phyloP scores from a whole-genome alignment of 2,113 vertebrate genomes.

The Dasyurus viverrinus region DNA sequence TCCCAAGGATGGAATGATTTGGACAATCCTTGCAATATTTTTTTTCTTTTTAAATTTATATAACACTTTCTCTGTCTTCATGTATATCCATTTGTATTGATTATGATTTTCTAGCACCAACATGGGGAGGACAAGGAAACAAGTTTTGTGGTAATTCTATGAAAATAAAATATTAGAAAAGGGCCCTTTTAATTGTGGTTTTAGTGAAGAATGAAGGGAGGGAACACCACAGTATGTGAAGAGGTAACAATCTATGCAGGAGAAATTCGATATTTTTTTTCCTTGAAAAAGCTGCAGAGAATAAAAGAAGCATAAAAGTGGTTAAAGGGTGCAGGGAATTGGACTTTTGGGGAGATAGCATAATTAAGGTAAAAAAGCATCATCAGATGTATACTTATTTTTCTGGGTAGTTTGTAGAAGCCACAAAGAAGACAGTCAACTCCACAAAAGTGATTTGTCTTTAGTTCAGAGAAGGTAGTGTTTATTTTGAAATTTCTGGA shows the following conservation, averaged over 20 bases:
- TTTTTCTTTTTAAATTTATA: not conserved
- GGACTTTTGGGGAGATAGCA: conserved; percentile 6
- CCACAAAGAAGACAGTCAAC: not conserved
- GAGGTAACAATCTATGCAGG: not conserved
- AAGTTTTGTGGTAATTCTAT: not conserved
- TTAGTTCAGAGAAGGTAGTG: conserved; percentile 11
- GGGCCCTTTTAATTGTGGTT: not conserved
- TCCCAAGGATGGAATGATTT: not conserved
- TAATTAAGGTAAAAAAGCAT: not conserved
- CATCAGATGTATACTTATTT: not conserved
- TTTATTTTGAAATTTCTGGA: not conserved
- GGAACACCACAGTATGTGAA: not conserved
- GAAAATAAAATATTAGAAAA: not conserved
- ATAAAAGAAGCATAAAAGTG: not conserved
- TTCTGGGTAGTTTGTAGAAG: conserved; percentile 15
- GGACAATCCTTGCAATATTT: not conserved
- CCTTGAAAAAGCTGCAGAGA: not conserved
- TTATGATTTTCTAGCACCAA: conserved; percentile 6
- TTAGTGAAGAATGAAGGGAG: conserved; percentile 6
- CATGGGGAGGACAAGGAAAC: not conserved
- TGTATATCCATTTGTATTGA: not conserved
- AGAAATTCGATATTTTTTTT: not conserved
- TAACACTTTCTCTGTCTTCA: not conserved
- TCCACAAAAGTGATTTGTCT: not conserved
- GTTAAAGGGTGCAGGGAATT: not conserved